Percentiles rank a stretch among this genome's conserved stretches.
Evolutionary conservation across 2,888 invertebrate species (phyloP).

Genomic region (Xestia xanthographa): DNA sequence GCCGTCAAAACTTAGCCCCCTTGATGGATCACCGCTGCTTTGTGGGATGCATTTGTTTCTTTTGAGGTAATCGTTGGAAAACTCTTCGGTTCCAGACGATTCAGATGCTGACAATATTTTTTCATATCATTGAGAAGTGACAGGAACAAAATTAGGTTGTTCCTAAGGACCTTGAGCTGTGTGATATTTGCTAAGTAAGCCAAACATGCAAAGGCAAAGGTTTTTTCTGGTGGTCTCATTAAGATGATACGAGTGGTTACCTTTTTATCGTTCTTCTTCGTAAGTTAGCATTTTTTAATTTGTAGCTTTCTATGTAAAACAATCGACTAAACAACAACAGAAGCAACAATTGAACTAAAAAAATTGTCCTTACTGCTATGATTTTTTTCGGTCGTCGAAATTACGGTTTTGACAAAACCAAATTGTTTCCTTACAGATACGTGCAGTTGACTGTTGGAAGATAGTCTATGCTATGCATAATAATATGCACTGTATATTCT

Average conservation of each 20-base stretch:
- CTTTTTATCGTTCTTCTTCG: neutral
- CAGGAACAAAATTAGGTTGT: neutral
- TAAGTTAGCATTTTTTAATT: neutral
- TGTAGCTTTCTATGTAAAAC: neutral
- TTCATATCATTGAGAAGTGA: neutral
- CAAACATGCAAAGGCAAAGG: neutral
- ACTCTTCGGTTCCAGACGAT: neutral
- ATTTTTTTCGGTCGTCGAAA: too few species aligned
- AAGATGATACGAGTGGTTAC: neutral
- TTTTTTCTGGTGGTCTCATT: neutral
- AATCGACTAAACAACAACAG: neutral
- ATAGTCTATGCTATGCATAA: neutral
- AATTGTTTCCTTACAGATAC: neutral
- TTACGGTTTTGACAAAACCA: neutral
- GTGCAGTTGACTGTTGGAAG: neutral
- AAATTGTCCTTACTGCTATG: neutral
- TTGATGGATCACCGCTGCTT: conserved; percentile 63
- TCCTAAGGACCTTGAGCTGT: neutral
- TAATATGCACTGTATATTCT: neutral
- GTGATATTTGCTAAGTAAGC: neutral
- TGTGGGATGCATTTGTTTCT: conserved; percentile 15
- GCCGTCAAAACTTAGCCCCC: conserved; percentile 55
- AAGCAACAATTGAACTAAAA: neutral
- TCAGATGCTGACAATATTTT: neutral
- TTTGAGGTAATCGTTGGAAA: conserved; percentile 21